Percentiles rank a stretch among this genome's conserved stretches.
phyloP scores from a whole-genome alignment of 53 echinoderm and acorn worm genomes.

The Crossaster papposus region DNA sequence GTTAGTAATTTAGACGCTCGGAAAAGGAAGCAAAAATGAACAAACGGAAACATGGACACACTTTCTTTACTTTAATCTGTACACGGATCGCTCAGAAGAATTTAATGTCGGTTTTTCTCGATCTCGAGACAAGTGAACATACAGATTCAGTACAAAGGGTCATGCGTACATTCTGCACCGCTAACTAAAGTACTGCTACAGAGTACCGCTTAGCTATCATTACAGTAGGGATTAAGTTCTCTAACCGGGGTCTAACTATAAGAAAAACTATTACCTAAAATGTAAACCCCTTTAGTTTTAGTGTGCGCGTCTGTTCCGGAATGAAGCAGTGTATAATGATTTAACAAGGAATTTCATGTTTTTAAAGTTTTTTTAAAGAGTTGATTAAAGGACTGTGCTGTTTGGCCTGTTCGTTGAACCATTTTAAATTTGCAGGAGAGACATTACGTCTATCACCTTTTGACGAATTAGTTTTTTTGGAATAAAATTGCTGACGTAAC shows the following conservation, averaged over 20 bases:
- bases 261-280: not conserved
- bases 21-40: not conserved
- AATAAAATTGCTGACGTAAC: too few species aligned
- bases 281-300: not conserved
- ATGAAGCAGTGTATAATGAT: not conserved
- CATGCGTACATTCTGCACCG: not conserved
- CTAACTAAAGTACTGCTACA: not conserved
- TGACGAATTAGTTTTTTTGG: too few species aligned
- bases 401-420: not conserved
- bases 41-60: not conserved
- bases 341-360: not conserved
- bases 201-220: not conserved
- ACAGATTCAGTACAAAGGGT: not conserved
- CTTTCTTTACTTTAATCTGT: not conserved
- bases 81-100: conserved; percentile 17
- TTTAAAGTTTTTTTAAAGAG: too few species aligned
- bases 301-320: conserved; percentile 1
- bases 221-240: not conserved
- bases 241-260: not conserved
- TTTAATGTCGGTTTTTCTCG: not conserved
- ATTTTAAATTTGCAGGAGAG: too few species aligned
- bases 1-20: not conserved
- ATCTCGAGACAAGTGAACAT: not conserved
- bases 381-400: not conserved
- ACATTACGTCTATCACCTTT: too few species aligned